Evolutionary conservation across 2,888 invertebrate genomes (phyloP), one percentile per base, ranked within the genome.

Genomic region (Cetonia aurata): DNA sequence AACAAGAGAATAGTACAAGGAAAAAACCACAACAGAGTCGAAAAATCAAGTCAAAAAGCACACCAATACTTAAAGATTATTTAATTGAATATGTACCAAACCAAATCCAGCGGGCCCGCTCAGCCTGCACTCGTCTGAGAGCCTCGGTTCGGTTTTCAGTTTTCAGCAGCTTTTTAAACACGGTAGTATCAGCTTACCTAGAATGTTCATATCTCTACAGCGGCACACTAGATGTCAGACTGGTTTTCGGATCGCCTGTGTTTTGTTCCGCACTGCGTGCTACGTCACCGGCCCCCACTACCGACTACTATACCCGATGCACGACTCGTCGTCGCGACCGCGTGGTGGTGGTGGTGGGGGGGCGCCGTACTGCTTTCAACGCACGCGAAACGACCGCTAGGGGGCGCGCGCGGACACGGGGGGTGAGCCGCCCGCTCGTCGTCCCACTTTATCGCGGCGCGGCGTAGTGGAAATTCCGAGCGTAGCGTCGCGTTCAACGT

Each of bases 171-270:
- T 59, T 56, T 53, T 56, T 67, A 71, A 44, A 65, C 62, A 65
- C 62, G 62, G 46, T 37, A 37, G 37, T 65, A 37, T 50, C 76
- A 78, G 82, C 85, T 85, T 85, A 85, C 85, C 85, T 85, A 85
- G 81, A 82, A 84, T 84, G 83, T 85, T 85, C 85, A 85, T 85
- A 83, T 83, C 84, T 84, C 83, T 80, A 82, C 83, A 79, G 81
- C 78, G 79, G 80, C 82, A 84, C 84, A 84, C 83, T 82, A 84
- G 84, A 84, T 84, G 84, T 83, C 83, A 80, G 82, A 83, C 83
- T 83, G 83, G 79, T 81, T 76, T 77, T 78, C 77, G 77, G 77
- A 78, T 76, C 80, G 82, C 78, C 78, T 79, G 81, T 83, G 81
- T 83, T 84, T 83, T 83, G 83, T 84, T 84, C 84, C 84, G 84